Evolutionary conservation across 2,888 invertebrate species (phyloP).

Genomic region (Dermolepida albohirtum): DNA sequence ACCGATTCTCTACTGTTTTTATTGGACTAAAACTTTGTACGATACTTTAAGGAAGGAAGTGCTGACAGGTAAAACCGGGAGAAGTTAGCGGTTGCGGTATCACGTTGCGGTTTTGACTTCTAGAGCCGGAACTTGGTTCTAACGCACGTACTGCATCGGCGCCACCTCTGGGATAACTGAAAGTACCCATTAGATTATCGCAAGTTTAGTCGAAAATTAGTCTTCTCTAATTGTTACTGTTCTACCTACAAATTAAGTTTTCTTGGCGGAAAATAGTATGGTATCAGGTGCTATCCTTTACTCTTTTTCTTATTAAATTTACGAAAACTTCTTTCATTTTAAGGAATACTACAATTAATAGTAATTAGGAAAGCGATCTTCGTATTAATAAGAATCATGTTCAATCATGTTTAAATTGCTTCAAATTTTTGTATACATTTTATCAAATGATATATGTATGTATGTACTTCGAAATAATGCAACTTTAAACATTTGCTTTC

Average conservation of each 20-base stretch:
- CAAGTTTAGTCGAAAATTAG: conserved; percentile 46
- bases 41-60: conserved; percentile 44
- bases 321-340: no score
- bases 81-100: conserved; percentile 46
- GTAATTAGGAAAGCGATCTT: no score
- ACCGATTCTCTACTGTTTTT: no score
- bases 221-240: conserved; percentile 46
- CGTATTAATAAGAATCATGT: no score
- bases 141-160: conserved; percentile 49
- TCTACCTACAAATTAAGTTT: conserved; percentile 15
- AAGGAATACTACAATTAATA: no score
- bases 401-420: no score
- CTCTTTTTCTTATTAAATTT: no score
- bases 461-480: no score
- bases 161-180: conserved; percentile 45
- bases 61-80: conserved; percentile 48
- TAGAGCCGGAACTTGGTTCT: conserved; percentile 48
- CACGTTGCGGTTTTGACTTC: conserved; percentile 47
- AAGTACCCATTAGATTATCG: conserved; percentile 49
- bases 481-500: no score
- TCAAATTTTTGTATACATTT: no score
- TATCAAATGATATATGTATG: no score
- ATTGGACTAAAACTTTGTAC: conserved; percentile 9
- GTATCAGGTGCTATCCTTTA: no score
- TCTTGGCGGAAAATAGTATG: conserved; percentile 11